These are phyloP conservation scores for Daphoenositta chrysoptera DNA, from an alignment of 2,113 vertebrate species.

Conservation along the genomic window DNA sequence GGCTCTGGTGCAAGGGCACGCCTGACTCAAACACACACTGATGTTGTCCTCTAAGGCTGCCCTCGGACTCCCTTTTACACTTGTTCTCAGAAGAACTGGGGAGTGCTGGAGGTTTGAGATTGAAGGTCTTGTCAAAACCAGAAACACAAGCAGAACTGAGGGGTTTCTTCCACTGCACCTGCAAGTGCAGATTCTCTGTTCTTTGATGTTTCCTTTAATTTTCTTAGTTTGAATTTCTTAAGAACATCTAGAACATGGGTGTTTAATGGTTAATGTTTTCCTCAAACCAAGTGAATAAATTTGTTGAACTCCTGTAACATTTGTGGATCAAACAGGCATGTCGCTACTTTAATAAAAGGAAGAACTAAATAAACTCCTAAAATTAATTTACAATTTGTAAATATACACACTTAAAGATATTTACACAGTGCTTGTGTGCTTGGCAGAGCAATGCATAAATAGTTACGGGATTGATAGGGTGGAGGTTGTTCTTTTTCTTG, in stretches of 20 bases:
- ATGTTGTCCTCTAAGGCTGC: fast-evolving
- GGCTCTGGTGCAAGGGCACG: fast-evolving
- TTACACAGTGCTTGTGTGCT: neutral
- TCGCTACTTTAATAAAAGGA: neutral
- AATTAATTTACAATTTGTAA: neutral
- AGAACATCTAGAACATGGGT: neutral
- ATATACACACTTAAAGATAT: neutral
- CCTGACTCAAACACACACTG: fast-evolving
- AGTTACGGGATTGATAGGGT: neutral
- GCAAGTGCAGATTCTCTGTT: neutral
- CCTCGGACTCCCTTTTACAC: fast-evolving
- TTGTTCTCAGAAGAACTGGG: neutral
- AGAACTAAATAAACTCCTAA: neutral
- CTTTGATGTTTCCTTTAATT: neutral
- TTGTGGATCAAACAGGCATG: neutral
- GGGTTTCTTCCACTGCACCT: neutral
- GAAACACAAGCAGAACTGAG: neutral
- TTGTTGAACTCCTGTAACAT: neutral
- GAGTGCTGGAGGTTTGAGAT: neutral
- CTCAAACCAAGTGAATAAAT: neutral
- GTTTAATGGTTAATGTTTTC: neutral
- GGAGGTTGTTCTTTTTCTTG: neutral
- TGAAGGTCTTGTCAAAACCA: neutral
- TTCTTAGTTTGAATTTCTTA: neutral
- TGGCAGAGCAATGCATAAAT: neutral